A percentile compares a stretch with the other conserved stretches of the same genome.
Evolutionary conservation across 1,140 invertebrate genomes (phyloP).

Genomic region (Pogonus chalceus): DNA sequence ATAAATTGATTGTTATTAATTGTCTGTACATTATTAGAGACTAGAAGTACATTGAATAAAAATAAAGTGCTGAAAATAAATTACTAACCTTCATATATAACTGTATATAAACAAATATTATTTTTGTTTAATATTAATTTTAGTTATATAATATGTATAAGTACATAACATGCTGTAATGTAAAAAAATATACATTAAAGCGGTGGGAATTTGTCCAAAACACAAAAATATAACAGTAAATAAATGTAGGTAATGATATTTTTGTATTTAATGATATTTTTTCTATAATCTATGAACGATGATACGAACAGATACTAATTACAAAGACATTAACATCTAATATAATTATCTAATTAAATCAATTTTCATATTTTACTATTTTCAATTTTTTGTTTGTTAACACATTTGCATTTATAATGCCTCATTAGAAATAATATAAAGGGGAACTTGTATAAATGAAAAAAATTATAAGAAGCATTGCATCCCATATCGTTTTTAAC

Average conservation of each 20-base stretch:
- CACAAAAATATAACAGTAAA: neutral
- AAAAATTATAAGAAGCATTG: neutral
- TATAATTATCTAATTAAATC: constrained; percentile 35
- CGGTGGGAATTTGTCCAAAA: neutral
- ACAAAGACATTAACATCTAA: constrained; percentile 38
- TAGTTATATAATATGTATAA: too few relatives aligned
- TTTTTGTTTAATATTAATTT: too few relatives aligned
- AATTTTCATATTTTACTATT: constrained; percentile 32
- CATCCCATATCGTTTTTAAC: neutral
- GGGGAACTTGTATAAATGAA: neutral
- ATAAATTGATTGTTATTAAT: too few relatives aligned
- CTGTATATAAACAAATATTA: too few relatives aligned
- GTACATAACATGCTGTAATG: too few relatives aligned
- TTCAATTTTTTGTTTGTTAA: constrained; percentile 3
- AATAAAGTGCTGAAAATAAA: too few relatives aligned
- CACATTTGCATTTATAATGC: constrained; percentile 7
- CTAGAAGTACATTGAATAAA: too few relatives aligned
- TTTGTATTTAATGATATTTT: neutral
- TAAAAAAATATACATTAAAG: neutral
- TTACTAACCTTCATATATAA: too few relatives aligned
- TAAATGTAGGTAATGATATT: constrained; percentile 8
- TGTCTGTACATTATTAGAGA: too few relatives aligned
- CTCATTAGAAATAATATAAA: neutral
- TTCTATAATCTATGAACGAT: constrained; percentile 23
- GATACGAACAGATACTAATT: constrained; percentile 38